Evolutionary conservation across 2,888 invertebrate genomes (phyloP).

Genomic region (Stenurella melanura): DNA sequence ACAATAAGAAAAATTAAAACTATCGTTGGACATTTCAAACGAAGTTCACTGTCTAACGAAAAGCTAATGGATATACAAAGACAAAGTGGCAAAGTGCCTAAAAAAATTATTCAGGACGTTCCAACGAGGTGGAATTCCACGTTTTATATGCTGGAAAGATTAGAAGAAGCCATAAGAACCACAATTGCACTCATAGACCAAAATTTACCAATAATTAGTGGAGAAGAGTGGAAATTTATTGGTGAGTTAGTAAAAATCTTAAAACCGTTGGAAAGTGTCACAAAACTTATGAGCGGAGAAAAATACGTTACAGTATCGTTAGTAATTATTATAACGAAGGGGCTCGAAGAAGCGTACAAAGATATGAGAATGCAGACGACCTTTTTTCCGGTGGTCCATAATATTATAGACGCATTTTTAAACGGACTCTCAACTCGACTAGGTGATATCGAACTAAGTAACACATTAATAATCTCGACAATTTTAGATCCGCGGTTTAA

Average conservation of each 20-base stretch:
- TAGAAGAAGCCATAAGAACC: slow-evolving; percentile 50
- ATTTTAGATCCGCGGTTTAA: slow-evolving; percentile 55
- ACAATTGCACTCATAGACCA: slow-evolving; percentile 51
- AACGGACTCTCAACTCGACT: slow-evolving; percentile 43
- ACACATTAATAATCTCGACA: slow-evolving; percentile 47
- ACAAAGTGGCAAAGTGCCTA: no score
- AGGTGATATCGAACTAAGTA: slow-evolving; percentile 49
- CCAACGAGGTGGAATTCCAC: no score
- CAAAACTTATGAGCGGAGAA: slow-evolving; percentile 53
- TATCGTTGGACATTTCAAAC: no score
- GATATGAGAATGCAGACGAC: slow-evolving; percentile 34
- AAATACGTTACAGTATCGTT: slow-evolving; percentile 54
- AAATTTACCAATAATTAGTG: slow-evolving; percentile 45
- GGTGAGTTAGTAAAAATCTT: slow-evolving; percentile 49
- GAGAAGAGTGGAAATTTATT: slow-evolving; percentile 54
- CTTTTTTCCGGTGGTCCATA: neutral
- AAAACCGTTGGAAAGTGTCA: slow-evolving; percentile 53
- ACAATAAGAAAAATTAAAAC: no score
- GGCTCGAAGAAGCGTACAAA: slow-evolving; percentile 37
- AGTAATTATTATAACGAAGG: slow-evolving; percentile 42
- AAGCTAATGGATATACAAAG: no score
- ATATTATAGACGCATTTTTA: slow-evolving; percentile 33
- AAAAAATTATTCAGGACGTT: no score
- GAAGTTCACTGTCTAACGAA: no score
- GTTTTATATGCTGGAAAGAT: no score